Conservation (phyloP, 2,113 vertebrate species). For the Cyphomyrus discorhynchus region DNA sequence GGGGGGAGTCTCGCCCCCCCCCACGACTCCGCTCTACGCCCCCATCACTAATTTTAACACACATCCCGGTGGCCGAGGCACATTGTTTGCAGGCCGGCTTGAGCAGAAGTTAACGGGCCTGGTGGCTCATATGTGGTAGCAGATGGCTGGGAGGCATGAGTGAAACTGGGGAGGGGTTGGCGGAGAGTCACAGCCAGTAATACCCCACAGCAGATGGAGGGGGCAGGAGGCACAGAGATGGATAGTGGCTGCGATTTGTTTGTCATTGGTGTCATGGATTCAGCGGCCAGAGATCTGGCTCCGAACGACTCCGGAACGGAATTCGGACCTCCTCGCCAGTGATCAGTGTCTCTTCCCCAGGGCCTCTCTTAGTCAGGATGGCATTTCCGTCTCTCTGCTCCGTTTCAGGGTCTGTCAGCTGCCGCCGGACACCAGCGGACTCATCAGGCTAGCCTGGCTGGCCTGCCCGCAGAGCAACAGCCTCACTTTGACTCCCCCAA, state of each 20-base stretch:
- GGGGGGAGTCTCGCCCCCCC: neutral
- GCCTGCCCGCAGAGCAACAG: neutral
- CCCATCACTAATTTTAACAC: neutral
- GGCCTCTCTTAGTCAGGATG: neutral
- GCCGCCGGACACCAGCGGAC: neutral
- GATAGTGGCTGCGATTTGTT: neutral
- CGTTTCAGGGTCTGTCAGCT: neutral
- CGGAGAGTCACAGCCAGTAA: neutral
- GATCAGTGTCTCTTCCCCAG: neutral
- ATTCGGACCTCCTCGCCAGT: neutral
- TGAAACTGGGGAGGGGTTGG: neutral
- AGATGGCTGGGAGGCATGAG: neutral
- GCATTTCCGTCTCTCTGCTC: neutral
- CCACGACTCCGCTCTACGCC: neutral
- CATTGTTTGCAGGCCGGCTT: neutral
- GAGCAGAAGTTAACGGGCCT: neutral
- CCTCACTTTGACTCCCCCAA: neutral
- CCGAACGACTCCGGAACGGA: neutral
- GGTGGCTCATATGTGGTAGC: neutral
- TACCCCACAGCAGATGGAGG: neutral
- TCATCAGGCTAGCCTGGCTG: neutral
- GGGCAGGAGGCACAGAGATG: neutral
- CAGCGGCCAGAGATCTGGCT: neutral
- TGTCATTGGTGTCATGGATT: neutral
- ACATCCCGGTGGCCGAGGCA: neutral